A percentile compares a stretch with the other conserved stretches of the same genome.
Conservation (phyloP, 2,113 vertebrate genomes). For the Pontoporia blainvillei region DNA sequence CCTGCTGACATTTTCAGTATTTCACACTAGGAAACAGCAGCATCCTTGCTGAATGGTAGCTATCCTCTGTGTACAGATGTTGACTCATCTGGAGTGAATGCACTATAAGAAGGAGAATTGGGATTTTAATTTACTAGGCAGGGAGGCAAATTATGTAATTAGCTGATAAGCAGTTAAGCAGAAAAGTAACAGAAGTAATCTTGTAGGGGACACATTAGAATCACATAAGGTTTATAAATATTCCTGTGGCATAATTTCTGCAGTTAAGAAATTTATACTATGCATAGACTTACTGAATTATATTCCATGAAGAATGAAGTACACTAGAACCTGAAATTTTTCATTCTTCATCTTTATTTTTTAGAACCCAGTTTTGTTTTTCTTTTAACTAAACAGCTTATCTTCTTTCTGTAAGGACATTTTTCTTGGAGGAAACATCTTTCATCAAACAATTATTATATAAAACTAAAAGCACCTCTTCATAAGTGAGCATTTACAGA, state of each 20-base stretch:
- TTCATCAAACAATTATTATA: not conserved
- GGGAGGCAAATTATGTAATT: slow-evolving; percentile 73
- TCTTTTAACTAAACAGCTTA: not conserved
- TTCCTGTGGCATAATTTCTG: slow-evolving; percentile 26
- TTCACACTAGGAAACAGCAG: not conserved
- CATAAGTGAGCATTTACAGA: not conserved
- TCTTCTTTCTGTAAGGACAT: not conserved
- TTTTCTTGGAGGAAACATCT: not conserved
- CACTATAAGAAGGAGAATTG: slow-evolving; percentile 45
- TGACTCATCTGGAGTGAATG: slow-evolving; percentile 64
- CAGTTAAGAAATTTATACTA: not conserved
- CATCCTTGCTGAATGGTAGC: slow-evolving; percentile 29
- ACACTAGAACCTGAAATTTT: not conserved
- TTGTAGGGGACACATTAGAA: slow-evolving; percentile 13
- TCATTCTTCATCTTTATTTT: not conserved
- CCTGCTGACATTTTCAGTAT: slow-evolving; percentile 54
- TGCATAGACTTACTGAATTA: not conserved
- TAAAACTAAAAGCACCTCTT: not conserved
- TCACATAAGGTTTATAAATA: slow-evolving; percentile 39
- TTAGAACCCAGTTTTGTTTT: not conserved
- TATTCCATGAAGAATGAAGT: not conserved
- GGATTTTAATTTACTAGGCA: slow-evolving; percentile 74
- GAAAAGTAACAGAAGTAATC: slow-evolving; percentile 54
- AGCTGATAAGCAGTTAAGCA: slow-evolving; percentile 65
- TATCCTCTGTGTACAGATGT: slow-evolving; percentile 59